Evolutionary conservation across 2,797 vertebrate species (phyloP), one percentile per base, ranked within the genome.

Genomic region (Garrulus glandarius): DNA sequence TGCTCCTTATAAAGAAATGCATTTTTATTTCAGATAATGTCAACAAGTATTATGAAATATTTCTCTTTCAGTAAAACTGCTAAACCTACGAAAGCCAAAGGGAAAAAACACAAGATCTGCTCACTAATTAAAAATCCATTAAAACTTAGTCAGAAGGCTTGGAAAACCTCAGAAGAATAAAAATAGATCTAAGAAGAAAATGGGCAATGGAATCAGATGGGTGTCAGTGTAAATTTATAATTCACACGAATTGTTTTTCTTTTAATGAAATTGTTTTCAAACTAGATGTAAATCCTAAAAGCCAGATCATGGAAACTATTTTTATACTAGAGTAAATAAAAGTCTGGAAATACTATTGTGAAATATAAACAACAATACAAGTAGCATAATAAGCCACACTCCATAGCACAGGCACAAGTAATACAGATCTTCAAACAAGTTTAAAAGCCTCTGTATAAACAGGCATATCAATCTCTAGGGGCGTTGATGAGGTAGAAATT

Each of bases 1-100:
- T 93, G 88, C 87, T 95, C 75, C 88, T 87, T 87, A 82, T 39
- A 70, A 90, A 96, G 87, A 91, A 93, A 92, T 53, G 30, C 74
- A 90, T 72, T 96, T 96, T 84, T 95, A 85, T 90, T 95, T 91
- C 76, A 94, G 91, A 95, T 95, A 95, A 92, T 85, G 96, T 92
- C 93, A 96, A 88, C 85, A 95, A 95, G 92, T 87, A 94, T 92
- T 91, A 92, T 65, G 92, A 95, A 95, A 94, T 95, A 93, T 87
- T 95, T 95, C 82, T 96, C 69, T 90, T 89, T 87, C 81, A 65
- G 34, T 89, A 90, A 67, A 95, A 93, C 68, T 80, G 37, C 78
- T 84, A 93, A 95, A 70, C 27, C 72, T 82, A 77, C 49, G 49
- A 71, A 86, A 94, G 87, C 76, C 75, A 52, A 91, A 83, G 63